Percentiles rank a stretch among this genome's conserved stretches.
phyloP scores from a whole-genome alignment of 2,113 vertebrate species.

The Xyliphius kryptos region DNA sequence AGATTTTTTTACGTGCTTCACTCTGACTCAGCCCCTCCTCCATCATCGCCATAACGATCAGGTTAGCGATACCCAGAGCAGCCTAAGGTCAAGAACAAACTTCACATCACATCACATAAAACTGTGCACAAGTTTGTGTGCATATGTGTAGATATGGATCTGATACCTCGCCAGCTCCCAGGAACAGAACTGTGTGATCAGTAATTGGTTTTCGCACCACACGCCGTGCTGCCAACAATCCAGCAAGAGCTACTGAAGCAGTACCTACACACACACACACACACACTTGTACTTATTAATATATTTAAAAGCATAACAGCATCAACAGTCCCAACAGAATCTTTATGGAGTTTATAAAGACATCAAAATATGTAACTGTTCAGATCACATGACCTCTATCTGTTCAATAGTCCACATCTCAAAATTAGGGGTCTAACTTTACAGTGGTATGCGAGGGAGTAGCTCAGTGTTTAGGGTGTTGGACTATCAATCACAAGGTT shows the following conservation, averaged over 20 bases:
- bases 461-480: too few relatives aligned
- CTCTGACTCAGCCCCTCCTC: conserved; percentile 71
- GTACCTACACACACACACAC: conserved; percentile 68
- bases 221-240: conserved; percentile 83
- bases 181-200: conserved; percentile 86
- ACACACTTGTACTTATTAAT: too few relatives aligned
- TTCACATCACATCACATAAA: not conserved
- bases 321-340: too few relatives aligned
- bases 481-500: too few relatives aligned
- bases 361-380: too few relatives aligned
- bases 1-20: conserved; percentile 78
- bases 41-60: conserved; percentile 93
- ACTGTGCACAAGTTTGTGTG: conserved; percentile 14
- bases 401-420: not conserved
- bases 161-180: conserved; percentile 91
- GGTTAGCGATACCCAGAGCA: conserved; percentile 91
- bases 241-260: conserved; percentile 85
- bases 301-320: too few relatives aligned
- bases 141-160: conserved; percentile 11
- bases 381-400: too few relatives aligned
- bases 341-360: too few relatives aligned
- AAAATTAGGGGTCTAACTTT: too few relatives aligned
- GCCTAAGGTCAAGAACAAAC: conserved; percentile 64
- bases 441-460: too few relatives aligned
- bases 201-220: conserved; percentile 75